A percentile compares a stretch with the other conserved stretches of the same genome.
Conservation (phyloP, 2,888 invertebrate species). For the Calliopum simillimum region DNA sequence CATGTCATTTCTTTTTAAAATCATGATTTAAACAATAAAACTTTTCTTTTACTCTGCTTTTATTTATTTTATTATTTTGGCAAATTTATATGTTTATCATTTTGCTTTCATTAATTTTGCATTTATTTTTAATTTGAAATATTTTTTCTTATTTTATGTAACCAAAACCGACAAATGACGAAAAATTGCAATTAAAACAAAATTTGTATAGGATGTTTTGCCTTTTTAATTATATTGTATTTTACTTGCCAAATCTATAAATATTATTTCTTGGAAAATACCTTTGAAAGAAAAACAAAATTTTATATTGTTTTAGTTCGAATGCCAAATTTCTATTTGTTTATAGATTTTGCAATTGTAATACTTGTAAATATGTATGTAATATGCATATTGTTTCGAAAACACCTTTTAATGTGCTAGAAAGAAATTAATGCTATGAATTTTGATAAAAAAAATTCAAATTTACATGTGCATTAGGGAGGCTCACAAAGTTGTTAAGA, state of each 20-base stretch:
- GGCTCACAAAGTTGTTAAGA: too few species aligned
- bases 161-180: neutral
- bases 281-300: too few species aligned
- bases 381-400: too few species aligned
- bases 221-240: conserved; percentile 16
- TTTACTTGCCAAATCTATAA: neutral
- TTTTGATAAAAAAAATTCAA: too few species aligned
- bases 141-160: neutral
- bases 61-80: conserved; percentile 12
- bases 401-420: too few species aligned
- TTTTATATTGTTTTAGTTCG: neutral
- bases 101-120: conserved; percentile 7
- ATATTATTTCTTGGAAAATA: neutral
- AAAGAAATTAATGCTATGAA: too few species aligned
- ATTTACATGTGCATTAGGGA: too few species aligned
- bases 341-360: too few species aligned
- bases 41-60: neutral
- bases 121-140: conserved; percentile 17
- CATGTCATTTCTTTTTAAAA: conserved; percentile 9
- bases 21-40: neutral
- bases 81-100: neutral
- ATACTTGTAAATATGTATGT: too few species aligned
- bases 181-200: conserved; percentile 31
- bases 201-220: conserved; percentile 14
- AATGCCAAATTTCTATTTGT: too few species aligned